A percentile compares a stretch with the other conserved stretches of the same genome.
Evolutionary conservation across 2,113 vertebrate genomes (phyloP).

Genomic region (Ginglymostoma cirratum): DNA sequence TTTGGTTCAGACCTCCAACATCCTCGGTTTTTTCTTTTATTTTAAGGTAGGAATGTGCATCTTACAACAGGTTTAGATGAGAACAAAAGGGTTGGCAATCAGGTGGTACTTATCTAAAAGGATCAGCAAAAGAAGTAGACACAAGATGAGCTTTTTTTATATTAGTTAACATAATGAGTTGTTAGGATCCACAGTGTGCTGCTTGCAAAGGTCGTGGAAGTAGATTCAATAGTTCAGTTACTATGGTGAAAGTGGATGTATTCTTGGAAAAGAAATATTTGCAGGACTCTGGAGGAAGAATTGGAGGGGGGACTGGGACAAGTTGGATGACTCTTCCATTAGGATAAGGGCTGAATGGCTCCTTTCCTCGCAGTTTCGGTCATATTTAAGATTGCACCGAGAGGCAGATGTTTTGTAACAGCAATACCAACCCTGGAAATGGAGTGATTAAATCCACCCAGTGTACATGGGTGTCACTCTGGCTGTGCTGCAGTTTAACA

Average conservation of each 20-base stretch:
- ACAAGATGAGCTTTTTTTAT: neutral
- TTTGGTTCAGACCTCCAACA: too few relatives aligned
- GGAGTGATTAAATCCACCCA: neutral
- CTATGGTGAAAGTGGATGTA: neutral
- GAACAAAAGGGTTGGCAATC: neutral
- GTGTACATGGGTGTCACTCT: neutral
- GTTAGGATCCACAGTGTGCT: neutral
- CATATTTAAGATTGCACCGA: neutral
- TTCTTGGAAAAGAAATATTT: neutral
- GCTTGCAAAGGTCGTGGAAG: neutral
- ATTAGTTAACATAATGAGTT: neutral
- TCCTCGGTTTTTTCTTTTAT: too few relatives aligned
- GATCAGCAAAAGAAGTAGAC: neutral
- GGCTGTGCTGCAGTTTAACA: neutral
- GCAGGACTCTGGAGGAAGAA: neutral
- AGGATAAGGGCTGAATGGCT: neutral
- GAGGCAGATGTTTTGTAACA: neutral
- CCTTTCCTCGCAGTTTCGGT: neutral
- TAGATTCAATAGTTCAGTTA: neutral
- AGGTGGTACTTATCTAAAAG: neutral
- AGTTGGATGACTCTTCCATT: neutral
- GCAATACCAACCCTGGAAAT: neutral
- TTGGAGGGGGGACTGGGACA: neutral
- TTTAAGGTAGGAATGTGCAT: neutral
- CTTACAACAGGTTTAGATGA: neutral